A percentile compares a stretch with the other conserved stretches of the same genome.
Conservation (phyloP, 2,888 invertebrate species). For the Fragum fragum region DNA sequence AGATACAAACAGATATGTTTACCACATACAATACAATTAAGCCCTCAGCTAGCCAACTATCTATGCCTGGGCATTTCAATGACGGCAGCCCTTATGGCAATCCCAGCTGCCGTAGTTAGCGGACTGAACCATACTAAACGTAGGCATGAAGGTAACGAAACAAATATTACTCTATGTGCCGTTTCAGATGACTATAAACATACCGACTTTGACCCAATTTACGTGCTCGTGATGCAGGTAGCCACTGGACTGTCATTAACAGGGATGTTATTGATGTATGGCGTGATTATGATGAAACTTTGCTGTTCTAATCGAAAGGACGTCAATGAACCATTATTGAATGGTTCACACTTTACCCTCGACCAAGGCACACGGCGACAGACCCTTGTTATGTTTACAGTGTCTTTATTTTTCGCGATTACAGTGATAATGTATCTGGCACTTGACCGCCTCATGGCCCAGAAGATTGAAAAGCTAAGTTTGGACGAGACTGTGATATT, state of each 20-base stretch:
- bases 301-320: not conserved
- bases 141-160: not conserved
- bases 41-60: not conserved
- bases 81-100: not conserved
- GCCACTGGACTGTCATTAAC: not conserved
- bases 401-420: slow-evolving; percentile 6
- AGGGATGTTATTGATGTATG: slow-evolving; percentile 3
- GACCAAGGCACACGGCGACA: not conserved
- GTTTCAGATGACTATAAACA: not conserved
- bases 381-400: slow-evolving; percentile 20
- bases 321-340: not conserved
- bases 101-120: slow-evolving; percentile 8
- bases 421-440: slow-evolving; percentile 23
- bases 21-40: slow-evolving; percentile 5
- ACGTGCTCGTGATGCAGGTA: not conserved
- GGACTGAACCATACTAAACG: slow-evolving; percentile 1
- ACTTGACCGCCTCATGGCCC: not conserved
- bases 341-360: not conserved
- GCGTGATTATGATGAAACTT: not conserved
- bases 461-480: not conserved
- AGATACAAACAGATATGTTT: slow-evolving; percentile 26
- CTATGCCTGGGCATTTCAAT: slow-evolving; percentile 22
- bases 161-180: not conserved
- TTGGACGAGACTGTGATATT: slow-evolving; percentile 12
- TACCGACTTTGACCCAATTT: slow-evolving; percentile 4